A percentile compares a stretch with the other conserved stretches of the same genome.
Evolutionary conservation across 2,888 invertebrate species (phyloP).

Genomic region (Drosophila subsilvestris): DNA sequence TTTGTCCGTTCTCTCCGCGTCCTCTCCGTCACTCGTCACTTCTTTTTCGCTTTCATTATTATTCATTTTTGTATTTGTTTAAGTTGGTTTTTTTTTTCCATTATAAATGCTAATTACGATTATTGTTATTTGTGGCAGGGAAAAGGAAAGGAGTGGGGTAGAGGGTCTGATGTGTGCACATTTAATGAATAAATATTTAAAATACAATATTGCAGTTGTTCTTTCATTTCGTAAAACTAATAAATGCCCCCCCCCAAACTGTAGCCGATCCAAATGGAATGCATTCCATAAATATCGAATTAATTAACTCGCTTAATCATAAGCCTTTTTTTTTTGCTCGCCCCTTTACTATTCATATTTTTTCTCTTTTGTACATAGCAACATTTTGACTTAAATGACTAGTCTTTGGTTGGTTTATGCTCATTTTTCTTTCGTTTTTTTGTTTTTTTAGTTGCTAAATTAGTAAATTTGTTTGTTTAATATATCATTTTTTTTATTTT

Average conservation of each 20-base stretch:
- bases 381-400: conserved; percentile 77
- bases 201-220: conserved; percentile 78
- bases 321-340: background rate
- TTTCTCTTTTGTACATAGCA: conserved; percentile 70
- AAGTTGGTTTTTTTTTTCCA: conserved; percentile 50
- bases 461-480: background rate
- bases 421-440: conserved; percentile 24
- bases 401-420: conserved; percentile 79
- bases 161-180: conserved; percentile 33
- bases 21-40: conserved; percentile 41
- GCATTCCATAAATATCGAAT: conserved; percentile 50
- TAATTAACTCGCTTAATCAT: conserved; percentile 52
- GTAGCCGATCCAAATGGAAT: conserved; percentile 25
- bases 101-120: conserved; percentile 68
- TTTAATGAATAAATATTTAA: conserved; percentile 78
- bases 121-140: conserved; percentile 54
- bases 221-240: conserved; percentile 56
- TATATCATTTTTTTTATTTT: conserved; percentile 22
- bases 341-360: conserved; percentile 10
- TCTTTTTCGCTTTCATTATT: conserved; percentile 28
- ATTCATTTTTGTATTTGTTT: conserved; percentile 46
- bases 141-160: background rate
- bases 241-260: conserved; percentile 43
- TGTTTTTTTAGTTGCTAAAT: conserved; percentile 31
- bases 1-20: conserved; percentile 38